Conservation (phyloP, 2,888 invertebrate species). For the Crioceris asparagi region DNA sequence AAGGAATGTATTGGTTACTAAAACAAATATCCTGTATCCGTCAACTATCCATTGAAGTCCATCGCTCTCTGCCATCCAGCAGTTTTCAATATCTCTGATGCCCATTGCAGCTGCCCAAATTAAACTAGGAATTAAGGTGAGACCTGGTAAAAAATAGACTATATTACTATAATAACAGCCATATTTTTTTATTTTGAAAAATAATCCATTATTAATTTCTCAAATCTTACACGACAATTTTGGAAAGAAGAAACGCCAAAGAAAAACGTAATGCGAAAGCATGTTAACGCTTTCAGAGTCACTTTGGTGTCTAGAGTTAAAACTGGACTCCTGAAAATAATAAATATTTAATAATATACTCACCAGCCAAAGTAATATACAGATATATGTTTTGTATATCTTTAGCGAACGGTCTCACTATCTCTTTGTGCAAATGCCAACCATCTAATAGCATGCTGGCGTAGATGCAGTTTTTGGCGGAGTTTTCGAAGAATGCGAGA, state of each 20-base stretch:
- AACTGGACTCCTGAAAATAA: too few species aligned
- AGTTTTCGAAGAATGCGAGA: conserved; percentile 45
- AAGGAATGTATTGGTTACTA: conserved; percentile 47
- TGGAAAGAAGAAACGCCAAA: too few species aligned
- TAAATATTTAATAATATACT: too few species aligned
- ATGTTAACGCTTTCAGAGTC: too few species aligned
- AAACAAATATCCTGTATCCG: conserved; percentile 46
- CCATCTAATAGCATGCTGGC: conserved; percentile 60
- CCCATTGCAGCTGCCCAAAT: conserved; percentile 47
- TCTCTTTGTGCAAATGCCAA: conserved; percentile 52
- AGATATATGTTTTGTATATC: conserved; percentile 27
- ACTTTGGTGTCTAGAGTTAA: too few species aligned
- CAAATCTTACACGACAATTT: too few species aligned
- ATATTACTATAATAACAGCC: conserved; percentile 3
- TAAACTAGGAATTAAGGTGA: conserved; percentile 43
- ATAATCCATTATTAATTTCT: too few species aligned
- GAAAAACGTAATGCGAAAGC: neutral
- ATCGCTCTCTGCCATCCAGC: conserved; percentile 50
- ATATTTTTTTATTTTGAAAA: neutral
- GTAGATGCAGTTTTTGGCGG: conserved; percentile 50
- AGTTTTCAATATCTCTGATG: conserved; percentile 42
- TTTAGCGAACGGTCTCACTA: conserved; percentile 51
- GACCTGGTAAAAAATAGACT: conserved; percentile 24
- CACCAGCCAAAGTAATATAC: conserved; percentile 9
- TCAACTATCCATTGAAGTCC: conserved; percentile 52